Evolutionary conservation across 2,797 vertebrate species (phyloP), one percentile per base, ranked within the genome.

Genomic region (Leuciscus waleckii): DNA sequence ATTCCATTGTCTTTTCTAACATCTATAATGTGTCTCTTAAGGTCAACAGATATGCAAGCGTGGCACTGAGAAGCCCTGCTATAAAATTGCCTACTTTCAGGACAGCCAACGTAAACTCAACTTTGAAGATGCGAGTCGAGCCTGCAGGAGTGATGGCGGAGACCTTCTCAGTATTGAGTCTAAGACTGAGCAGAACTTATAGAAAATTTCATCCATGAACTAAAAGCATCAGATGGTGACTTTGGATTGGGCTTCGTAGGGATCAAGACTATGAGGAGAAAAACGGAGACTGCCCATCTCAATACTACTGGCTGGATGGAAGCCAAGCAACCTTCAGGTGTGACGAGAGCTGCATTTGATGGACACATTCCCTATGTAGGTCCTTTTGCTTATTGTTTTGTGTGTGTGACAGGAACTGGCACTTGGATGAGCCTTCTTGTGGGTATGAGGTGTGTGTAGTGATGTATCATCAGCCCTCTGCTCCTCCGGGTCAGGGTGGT

Each of bases 391-490:
- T 23, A 78, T 46, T 35, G 41, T 46, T 61, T 58, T 49, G n/a
- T 16, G n/a, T 71, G 58, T 81, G 69, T 63, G 23, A 58, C 73
- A 99, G 98, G 93, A 97, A 99, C 88, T 99, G 98, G 98, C 98
- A 99, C 71, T 94, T 63, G 90, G 98, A 99, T 49, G 98, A 99
- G 92, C 98, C 98, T 0, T 99, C 98, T 0, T 99, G 98, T 0
- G 97, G 97, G 43, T 97, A 94, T 0, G 98, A 99, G 92, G 93
- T 97, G 90, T 99, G 98, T 1, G 98, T 98, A 37, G 98, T 99
- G 81, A 97, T 99, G 95, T 99, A 99, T 87, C 97, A 99, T 93
- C 98, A 99, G 65, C 98, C 98, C 0, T 98, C 97, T 0, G 98
- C 98, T 41, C 95, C 97, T 0, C 89, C 95, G 0, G 96, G 96